phyloP scores from a whole-genome alignment of 2,888 invertebrate species.

The Orthosia gothica region DNA sequence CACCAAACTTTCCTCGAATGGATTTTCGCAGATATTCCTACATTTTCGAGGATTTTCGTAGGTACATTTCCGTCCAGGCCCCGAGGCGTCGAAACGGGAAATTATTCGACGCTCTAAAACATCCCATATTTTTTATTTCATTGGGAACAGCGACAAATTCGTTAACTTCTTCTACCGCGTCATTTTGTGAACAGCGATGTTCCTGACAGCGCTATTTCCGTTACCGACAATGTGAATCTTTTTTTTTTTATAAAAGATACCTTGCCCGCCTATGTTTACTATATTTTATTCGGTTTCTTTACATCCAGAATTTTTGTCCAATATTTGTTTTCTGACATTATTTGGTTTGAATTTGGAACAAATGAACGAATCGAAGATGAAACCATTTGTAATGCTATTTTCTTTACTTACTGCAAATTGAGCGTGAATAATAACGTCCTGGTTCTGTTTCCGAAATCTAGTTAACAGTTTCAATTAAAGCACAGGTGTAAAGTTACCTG shows the following conservation, averaged over 20 bases:
- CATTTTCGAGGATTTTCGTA: slow-evolving; percentile 34
- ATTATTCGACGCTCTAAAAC: slow-evolving; percentile 64
- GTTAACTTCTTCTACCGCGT: slow-evolving; percentile 37
- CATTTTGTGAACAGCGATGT: slow-evolving; percentile 36
- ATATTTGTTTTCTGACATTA: not conserved
- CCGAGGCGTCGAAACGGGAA: slow-evolving; percentile 55
- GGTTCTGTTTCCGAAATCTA: slow-evolving; percentile 1
- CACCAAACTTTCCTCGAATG: slow-evolving; percentile 42
- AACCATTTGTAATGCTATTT: not conserved
- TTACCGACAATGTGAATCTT: slow-evolving; percentile 5
- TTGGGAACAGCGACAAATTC: slow-evolving; percentile 54
- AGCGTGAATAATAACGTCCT: not conserved
- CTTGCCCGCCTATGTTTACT: not conserved
- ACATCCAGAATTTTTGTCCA: not conserved
- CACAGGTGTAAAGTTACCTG: slow-evolving; percentile 32
- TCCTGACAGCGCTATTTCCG: slow-evolving; percentile 47
- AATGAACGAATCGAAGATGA: not conserved
- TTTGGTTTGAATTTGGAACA: not conserved
- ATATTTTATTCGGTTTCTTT: not conserved
- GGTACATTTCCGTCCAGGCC: slow-evolving; percentile 26
- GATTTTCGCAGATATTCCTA: slow-evolving; percentile 47
- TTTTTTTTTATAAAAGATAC: slow-evolving; percentile 19
- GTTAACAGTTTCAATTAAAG: slow-evolving; percentile 16
- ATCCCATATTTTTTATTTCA: slow-evolving; percentile 61
- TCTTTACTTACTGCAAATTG: not conserved